Percentiles rank a stretch among this genome's conserved stretches.
These are phyloP conservation scores for Dendronephthya gigantea DNA, from an alignment of 64 coral and sea anemone genomes.

Conservation along the genomic window DNA sequence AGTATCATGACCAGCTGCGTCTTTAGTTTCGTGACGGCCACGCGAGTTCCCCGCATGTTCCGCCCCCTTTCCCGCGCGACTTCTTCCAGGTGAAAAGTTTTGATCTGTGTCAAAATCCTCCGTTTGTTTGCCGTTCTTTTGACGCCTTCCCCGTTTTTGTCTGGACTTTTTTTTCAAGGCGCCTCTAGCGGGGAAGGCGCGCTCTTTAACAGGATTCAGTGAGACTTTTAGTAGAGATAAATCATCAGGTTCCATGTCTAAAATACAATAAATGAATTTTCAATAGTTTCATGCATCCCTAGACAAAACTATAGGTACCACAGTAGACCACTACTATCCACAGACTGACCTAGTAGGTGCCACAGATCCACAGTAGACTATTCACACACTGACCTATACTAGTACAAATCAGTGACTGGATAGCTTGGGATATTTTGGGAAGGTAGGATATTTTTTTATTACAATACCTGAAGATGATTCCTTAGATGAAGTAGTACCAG, in stretches of 20 bases:
- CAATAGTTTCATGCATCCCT: not conserved
- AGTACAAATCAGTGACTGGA: too few species aligned
- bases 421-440: too few species aligned
- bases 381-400: too few species aligned
- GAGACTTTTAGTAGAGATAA: not conserved
- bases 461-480: slow-evolving; percentile 22
- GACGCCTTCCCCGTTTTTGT: not conserved
- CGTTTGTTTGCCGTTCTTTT: not conserved
- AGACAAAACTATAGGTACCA: too few species aligned
- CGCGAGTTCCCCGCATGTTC: not conserved
- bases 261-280: not conserved
- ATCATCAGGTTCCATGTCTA: not conserved
- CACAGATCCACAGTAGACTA: too few species aligned
- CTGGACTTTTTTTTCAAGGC: not conserved
- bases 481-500: not conserved
- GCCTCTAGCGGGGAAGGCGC: not conserved
- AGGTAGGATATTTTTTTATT: too few species aligned
- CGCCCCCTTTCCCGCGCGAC: not conserved
- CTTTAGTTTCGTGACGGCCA: not conserved
- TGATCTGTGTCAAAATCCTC: not conserved
- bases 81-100: not conserved
- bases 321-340: too few species aligned
- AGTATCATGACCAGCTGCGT: not conserved
- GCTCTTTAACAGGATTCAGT: not conserved
- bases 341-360: too few species aligned